Evolutionary conservation across 2,888 invertebrate species (phyloP), one percentile per base, ranked within the genome.

Genomic region (Cremastobaeus sp.): DNA sequence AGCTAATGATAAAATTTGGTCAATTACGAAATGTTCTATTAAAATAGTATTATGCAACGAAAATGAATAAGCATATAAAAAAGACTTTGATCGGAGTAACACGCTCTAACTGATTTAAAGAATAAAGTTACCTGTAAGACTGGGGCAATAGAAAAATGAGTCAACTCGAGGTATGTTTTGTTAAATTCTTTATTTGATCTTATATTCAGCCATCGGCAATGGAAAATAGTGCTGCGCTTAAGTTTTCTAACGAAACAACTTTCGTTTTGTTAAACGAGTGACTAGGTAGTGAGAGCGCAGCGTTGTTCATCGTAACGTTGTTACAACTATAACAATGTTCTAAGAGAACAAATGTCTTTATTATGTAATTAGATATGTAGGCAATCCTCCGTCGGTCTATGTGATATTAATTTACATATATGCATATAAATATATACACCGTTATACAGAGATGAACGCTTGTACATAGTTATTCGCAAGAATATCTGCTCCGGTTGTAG

Each of bases 241-340:
- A 81, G 72, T 78, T 81, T 74, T 73, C 78, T 82, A 82, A 78
- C 69, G 71, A 78, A 80, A 82, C 73, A 80, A 78, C 77, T 80
- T 79, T 77, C 72, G 64, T 77, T 78, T 79, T 82, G 82, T 81
- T 83, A 85, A 69, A 84, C 81, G 82, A 86, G 83, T 87, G 87
- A 87, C 87, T 87, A 87, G 87, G 84, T 84, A 83, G 83, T 82
- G 83, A 83, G 82, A 80, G 81, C 81, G 82, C 81, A 81, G 80
- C 79, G 81, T 81, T 81, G 78, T 80, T 78, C 79, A 79, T 81
- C 81, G 78, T 78, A 73, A 79, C 78, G 79, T 82, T 82, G 78
- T 79, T 72, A 78, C 78, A 59, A 72, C 79, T 79, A 76, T 62
- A 78, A 69, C 72, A 70, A 32, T 64, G 55, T 78, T 76, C 78